Conservation (phyloP, 2,888 invertebrate species). For the Caenorhabditis drosophilae region DNA sequence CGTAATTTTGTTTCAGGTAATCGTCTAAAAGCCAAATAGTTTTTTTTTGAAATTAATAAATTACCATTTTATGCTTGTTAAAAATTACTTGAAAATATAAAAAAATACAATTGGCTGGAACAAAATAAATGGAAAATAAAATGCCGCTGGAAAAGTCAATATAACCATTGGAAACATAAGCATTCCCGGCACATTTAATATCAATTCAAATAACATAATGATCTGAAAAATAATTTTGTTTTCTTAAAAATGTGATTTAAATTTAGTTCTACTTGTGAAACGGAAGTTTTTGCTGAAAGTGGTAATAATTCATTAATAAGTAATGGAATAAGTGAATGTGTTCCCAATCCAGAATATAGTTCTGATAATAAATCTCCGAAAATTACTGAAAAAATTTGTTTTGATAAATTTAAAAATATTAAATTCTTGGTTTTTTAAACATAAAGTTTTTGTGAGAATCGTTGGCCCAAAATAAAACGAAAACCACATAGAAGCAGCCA, state of each 20-base stretch:
- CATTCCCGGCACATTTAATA: constrained; percentile 12
- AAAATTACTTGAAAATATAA: constrained; percentile 13
- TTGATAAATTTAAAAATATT: neutral
- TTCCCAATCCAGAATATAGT: constrained; percentile 25
- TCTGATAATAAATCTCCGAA: constrained; percentile 21
- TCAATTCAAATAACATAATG: constrained; percentile 15
- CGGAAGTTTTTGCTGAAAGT: constrained; percentile 38
- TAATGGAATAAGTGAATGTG: constrained; percentile 16
- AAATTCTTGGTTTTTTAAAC: constrained; percentile 4
- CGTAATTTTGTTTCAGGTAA: constrained; percentile 42
- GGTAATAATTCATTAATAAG: constrained; percentile 42
- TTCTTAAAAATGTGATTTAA: no score
- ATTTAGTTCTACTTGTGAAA: constrained; percentile 32
- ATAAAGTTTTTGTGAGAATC: constrained; percentile 5
- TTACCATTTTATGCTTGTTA: constrained; percentile 7
- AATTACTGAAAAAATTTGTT: constrained; percentile 32
- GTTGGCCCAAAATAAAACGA: constrained; percentile 8
- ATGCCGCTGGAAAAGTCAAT: constrained; percentile 34
- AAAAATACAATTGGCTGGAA: constrained; percentile 14
- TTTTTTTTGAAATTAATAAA: constrained; percentile 30
- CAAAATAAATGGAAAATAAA: constrained; percentile 24
- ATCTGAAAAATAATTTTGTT: constrained; percentile 19
- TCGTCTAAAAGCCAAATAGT: no score
- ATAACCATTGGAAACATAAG: constrained; percentile 32
- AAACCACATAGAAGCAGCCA: neutral